Percentiles rank a stretch among this genome's conserved stretches.
phyloP scores from a whole-genome alignment of 2,888 invertebrate genomes.

The Hypsopygia costalis region DNA sequence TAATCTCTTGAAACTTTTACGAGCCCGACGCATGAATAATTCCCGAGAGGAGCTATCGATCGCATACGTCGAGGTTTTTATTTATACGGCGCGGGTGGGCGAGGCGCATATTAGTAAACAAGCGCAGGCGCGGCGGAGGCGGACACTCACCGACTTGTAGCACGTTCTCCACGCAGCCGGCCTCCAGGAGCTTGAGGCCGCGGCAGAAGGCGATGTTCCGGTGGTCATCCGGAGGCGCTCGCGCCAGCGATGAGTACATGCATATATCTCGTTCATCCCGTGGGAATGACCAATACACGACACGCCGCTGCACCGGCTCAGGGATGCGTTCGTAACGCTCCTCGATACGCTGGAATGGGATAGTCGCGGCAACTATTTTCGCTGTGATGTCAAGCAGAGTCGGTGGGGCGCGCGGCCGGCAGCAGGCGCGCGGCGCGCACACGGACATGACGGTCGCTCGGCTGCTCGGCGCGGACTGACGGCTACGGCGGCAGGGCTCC shows the following conservation, averaged over 20 bases:
- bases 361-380: slow-evolving; percentile 90
- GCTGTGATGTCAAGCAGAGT: slow-evolving; percentile 91
- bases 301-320: slow-evolving; percentile 92
- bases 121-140: slow-evolving; percentile 69
- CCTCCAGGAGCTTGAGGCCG: slow-evolving; percentile 90
- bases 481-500: slow-evolving; percentile 48
- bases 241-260: slow-evolving; percentile 91
- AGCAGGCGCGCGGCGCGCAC: slow-evolving; percentile 77
- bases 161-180: slow-evolving; percentile 90
- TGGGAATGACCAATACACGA: slow-evolving; percentile 94
- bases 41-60: slow-evolving; percentile 80
- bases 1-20: slow-evolving; percentile 72
- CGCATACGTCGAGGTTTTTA: slow-evolving; percentile 80
- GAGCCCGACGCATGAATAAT: slow-evolving; percentile 75
- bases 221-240: slow-evolving; percentile 83
- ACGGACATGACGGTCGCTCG: slow-evolving; percentile 77
- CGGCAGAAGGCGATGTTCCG: slow-evolving; percentile 92
- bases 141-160: slow-evolving; percentile 92
- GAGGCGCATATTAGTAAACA: slow-evolving; percentile 80
- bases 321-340: slow-evolving; percentile 93
- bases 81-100: slow-evolving; percentile 79
- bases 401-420: slow-evolving; percentile 83
- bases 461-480: slow-evolving; percentile 76
- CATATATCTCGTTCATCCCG: slow-evolving; percentile 93
- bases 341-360: slow-evolving; percentile 93